Evolutionary conservation across 2,888 invertebrate genomes (phyloP).

Genomic region (Corbicula japonica): DNA sequence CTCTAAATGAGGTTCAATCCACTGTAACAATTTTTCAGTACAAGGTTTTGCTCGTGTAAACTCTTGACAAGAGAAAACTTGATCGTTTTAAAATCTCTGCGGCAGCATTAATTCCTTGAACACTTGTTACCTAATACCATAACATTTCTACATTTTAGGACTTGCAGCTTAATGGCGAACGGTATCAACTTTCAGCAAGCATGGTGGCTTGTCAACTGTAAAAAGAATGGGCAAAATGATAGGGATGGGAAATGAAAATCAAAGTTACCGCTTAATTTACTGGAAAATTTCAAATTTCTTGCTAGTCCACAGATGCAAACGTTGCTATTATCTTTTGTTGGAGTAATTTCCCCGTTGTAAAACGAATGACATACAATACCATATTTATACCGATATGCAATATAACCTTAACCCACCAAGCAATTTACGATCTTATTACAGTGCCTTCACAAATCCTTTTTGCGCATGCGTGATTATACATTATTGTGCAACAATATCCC

Average conservation of each 20-base stretch:
- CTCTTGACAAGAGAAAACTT: too few species aligned
- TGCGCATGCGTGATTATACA: conserved; percentile 16
- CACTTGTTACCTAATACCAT: too few species aligned
- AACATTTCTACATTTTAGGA: too few species aligned
- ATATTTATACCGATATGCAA: conserved; percentile 17
- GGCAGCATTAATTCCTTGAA: too few species aligned
- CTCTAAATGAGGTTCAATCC: too few species aligned
- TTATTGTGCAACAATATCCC: conserved; percentile 4
- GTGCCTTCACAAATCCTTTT: not conserved
- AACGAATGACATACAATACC: conserved; percentile 10
- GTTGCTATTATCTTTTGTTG: conserved; percentile 18
- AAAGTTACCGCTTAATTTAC: conserved; percentile 14
- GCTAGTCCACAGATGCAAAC: conserved; percentile 12
- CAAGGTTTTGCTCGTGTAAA: too few species aligned
- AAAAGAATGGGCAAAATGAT: too few species aligned
- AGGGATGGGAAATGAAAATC: conserved; percentile 5
- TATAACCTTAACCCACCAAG: conserved; percentile 9
- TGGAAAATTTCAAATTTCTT: conserved; percentile 27
- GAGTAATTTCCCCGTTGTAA: conserved; percentile 19
- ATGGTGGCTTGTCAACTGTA: too few species aligned
- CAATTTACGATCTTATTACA: conserved; percentile 15
- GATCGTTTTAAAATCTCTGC: too few species aligned
- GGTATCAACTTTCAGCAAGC: too few species aligned
- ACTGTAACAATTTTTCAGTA: too few species aligned
- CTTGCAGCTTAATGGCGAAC: too few species aligned